phyloP scores from a whole-genome alignment of 2,888 invertebrate genomes.

The Phlogophora meticulosa region DNA sequence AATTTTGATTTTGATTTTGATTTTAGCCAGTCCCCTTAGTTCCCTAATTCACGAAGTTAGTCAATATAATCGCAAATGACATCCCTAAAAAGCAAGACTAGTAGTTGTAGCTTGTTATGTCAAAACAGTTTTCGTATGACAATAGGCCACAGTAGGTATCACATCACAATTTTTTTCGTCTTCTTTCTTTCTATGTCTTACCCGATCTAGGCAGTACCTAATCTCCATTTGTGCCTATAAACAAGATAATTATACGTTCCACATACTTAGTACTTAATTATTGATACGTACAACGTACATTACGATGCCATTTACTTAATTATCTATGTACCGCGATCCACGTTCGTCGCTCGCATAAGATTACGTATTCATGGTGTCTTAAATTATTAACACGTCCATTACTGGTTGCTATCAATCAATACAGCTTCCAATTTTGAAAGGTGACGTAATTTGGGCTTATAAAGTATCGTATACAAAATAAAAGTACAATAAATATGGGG shows the following conservation, averaged over 20 bases:
- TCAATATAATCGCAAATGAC: not conserved
- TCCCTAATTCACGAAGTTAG: too few species aligned
- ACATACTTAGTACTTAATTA: slow-evolving; percentile 14
- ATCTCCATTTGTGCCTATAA: not conserved
- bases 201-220: not conserved
- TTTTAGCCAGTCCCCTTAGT: not conserved
- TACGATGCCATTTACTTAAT: slow-evolving; percentile 51
- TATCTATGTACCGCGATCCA: slow-evolving; percentile 55
- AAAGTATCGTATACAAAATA: not conserved
- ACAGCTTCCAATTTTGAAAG: slow-evolving; percentile 47
- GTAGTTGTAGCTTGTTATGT: not conserved
- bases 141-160: too few species aligned
- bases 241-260: not conserved
- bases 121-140: not conserved
- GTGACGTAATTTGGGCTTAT: slow-evolving; percentile 1
- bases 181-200: not conserved
- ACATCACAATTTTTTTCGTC: not conserved
- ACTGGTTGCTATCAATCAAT: slow-evolving; percentile 63
- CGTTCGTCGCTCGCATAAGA: slow-evolving; percentile 58
- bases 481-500: not conserved
- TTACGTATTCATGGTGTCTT: slow-evolving; percentile 68
- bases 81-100: not conserved
- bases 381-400: slow-evolving; percentile 69
- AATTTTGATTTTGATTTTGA: too few species aligned
- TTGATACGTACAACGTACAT: slow-evolving; percentile 37